Conservation (phyloP, 2,888 invertebrate genomes). For the Lithodes maja region DNA sequence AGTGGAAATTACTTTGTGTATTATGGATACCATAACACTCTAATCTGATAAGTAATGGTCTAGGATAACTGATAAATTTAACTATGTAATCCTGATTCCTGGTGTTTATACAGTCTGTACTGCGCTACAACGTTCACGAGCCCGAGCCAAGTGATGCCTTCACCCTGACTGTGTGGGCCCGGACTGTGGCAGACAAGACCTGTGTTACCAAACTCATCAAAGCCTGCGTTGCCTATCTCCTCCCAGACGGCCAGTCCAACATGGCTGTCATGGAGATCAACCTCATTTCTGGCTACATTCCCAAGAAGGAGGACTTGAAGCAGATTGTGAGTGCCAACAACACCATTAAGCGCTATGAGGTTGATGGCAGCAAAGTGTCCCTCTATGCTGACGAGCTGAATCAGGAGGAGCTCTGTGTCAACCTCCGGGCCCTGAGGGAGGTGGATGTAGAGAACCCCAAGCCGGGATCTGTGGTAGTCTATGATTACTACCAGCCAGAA, state of each 20-base stretch:
- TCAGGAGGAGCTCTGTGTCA: conserved; percentile 72
- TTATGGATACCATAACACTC: too few relatives aligned
- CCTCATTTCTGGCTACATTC: conserved; percentile 75
- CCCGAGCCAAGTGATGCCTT: conserved; percentile 77
- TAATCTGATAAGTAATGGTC: too few relatives aligned
- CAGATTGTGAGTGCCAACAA: conserved; percentile 35
- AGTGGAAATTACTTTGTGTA: too few relatives aligned
- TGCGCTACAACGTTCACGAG: conserved; percentile 76
- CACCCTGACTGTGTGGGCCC: conserved; percentile 76
- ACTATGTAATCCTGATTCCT: background rate
- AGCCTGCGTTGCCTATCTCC: conserved; percentile 61
- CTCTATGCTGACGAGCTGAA: conserved; percentile 62
- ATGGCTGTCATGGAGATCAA: conserved; percentile 76
- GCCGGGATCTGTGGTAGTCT: conserved; percentile 72
- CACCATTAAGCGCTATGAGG: conserved; percentile 61
- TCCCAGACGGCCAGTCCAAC: conserved; percentile 77
- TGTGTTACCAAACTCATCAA: conserved; percentile 71
- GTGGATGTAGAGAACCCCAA: conserved; percentile 73
- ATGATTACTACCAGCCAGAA: conserved; percentile 73
- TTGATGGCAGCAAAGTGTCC: conserved; percentile 63
- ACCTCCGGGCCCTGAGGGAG: conserved; percentile 73
- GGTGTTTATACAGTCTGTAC: conserved; percentile 30
- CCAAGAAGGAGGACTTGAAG: conserved; percentile 73
- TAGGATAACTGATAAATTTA: too few relatives aligned
- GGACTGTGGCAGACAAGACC: conserved; percentile 76